Base-by-base conservation (phyloP, 2,797 vertebrate species). In the Pteropus rufus region DNA sequence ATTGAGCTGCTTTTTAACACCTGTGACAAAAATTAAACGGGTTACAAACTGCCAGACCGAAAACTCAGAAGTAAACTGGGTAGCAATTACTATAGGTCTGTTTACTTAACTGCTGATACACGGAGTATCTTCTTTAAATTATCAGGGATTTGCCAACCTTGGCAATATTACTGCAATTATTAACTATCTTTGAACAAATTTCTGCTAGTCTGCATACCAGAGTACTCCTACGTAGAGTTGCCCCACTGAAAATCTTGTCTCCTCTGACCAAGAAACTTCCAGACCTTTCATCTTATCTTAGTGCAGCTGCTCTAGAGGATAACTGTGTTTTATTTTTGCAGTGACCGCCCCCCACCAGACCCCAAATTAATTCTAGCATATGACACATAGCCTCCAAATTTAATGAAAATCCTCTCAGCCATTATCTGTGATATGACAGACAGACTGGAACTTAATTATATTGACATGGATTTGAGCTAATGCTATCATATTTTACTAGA, bases 361-460 rank as follows among this genome's bases (percentile, higher is more conserved):
- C 73, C 26, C 36, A 92, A 86, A 95, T 96, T 93, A 95, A 93
- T 97, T 97, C 94, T 93, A 96, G 24, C 67, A 65, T 88, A 92
- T 70, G 84, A 94, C 95, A 95, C 82, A 79, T 69, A 96, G 95
- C 67, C 60, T 97, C 95, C 84, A 93, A 92, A 95, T 96, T 88
- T 90, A 97, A 98, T 98, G 93, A 97, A 97, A 97, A 92, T 95
- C 72, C 81, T 96, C 67, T 96, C 89, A 90, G 49, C 83, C 88
- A 84, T 90, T 96, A 70, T 92, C 96, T 69, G 49, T 67, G 62
- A 94, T 88, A 34, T 88, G 93, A 95, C 89, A 96, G 91, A 97
- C 70, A 89, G 89, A 89, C 86, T 87, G 56, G 94, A 97, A 96
- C 83, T 97, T 96, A 93, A 97, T 97, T 96, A 93, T 93, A 79